Percentiles rank a stretch among this genome's conserved stretches.
Evolutionary conservation across 2,113 vertebrate species (phyloP).

Genomic region (Sinosuthora webbiana): DNA sequence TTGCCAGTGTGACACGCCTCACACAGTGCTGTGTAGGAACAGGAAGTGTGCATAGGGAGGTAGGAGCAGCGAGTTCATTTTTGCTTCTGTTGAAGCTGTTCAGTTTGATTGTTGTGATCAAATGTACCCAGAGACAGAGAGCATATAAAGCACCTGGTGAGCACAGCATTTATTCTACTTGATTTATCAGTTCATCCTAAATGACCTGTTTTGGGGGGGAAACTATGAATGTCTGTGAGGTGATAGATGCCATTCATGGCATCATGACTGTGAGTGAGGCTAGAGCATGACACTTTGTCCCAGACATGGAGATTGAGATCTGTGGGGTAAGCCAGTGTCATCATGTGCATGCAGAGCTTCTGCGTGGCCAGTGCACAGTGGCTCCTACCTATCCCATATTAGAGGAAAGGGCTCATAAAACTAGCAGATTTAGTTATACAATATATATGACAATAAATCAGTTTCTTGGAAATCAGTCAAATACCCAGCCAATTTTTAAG

Average conservation of each 20-base stretch:
- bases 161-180: not conserved
- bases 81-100: not conserved
- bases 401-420: not conserved
- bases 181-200: not conserved
- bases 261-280: not conserved
- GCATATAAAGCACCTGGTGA: not conserved
- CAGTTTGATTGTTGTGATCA: not conserved
- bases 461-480: not conserved
- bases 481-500: not conserved
- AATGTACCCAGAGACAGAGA: not conserved
- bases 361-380: not conserved
- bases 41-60: not conserved
- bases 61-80: not conserved
- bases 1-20: not conserved
- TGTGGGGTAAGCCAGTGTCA: not conserved
- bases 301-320: not conserved
- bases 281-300: not conserved
- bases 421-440: not conserved
- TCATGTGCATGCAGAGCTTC: not conserved
- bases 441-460: not conserved
- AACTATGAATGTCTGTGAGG: fast-evolving
- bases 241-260: not conserved
- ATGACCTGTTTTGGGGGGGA: not conserved
- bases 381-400: not conserved
- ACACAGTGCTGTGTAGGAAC: fast-evolving